phyloP scores from a whole-genome alignment of 2,888 invertebrate genomes.

The Leptopilina drosophilae region DNA sequence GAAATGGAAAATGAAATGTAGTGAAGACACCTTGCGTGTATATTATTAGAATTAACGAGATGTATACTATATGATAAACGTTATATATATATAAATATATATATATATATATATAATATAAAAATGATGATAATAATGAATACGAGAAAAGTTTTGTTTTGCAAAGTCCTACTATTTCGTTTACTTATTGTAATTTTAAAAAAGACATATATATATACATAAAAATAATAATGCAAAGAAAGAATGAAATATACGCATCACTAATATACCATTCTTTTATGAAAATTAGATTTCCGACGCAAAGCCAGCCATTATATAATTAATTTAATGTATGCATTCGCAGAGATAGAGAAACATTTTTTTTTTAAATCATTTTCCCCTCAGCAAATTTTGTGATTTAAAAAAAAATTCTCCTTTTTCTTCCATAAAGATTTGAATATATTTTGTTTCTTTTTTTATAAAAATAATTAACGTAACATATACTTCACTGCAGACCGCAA shows the following conservation, averaged over 20 bases:
- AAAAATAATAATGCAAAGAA: background rate
- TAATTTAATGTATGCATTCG: background rate
- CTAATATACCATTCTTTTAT: background rate
- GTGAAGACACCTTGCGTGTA: background rate
- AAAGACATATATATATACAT: background rate
- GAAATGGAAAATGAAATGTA: background rate
- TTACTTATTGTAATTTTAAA: constrained; percentile 3
- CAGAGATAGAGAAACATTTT: background rate
- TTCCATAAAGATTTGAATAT: background rate
- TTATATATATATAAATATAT: background rate
- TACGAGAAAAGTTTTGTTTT: background rate
- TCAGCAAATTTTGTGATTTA: constrained; percentile 12
- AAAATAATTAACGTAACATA: too few species aligned
- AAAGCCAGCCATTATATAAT: constrained; percentile 36
- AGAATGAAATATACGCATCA: too few species aligned
- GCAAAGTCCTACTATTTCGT: background rate
- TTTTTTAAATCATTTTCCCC: constrained; percentile 6
- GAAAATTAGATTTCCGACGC: constrained; percentile 14
- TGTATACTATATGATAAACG: constrained; percentile 4
- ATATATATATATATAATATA: background rate
- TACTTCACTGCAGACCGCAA: too few species aligned
- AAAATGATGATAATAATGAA: constrained; percentile 24
- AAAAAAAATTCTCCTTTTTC: background rate
- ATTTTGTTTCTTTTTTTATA: too few species aligned
- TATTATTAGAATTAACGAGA: constrained; percentile 3